Conservation (phyloP, 2,888 invertebrate genomes). For the Eumerus sabulonum region DNA sequence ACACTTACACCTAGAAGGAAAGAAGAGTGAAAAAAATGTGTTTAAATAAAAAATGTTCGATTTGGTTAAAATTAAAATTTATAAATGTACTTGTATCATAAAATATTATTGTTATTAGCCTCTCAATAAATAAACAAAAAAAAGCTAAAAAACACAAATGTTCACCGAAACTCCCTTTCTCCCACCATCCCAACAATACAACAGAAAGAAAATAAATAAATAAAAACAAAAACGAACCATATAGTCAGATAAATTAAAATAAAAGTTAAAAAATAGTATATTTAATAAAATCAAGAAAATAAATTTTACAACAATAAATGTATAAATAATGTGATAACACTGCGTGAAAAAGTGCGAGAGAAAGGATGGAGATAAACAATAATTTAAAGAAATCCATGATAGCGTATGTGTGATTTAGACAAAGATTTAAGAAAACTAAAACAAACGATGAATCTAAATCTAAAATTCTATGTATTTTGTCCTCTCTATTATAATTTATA, state of each 20-base stretch:
- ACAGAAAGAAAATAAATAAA: too few relatives aligned
- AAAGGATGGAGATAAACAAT: slow-evolving; percentile 39
- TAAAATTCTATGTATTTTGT: slow-evolving; percentile 32
- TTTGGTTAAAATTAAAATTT: too few relatives aligned
- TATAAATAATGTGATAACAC: slow-evolving; percentile 57
- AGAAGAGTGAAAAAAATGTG: too few relatives aligned
- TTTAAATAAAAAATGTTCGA: too few relatives aligned
- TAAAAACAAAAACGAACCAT: neutral
- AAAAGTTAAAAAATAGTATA: slow-evolving; percentile 23
- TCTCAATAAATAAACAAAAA: too few relatives aligned
- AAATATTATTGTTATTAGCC: too few relatives aligned
- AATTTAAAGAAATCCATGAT: slow-evolving; percentile 32
- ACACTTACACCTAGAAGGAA: too few relatives aligned
- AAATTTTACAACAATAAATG: slow-evolving; percentile 44
- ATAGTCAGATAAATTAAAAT: slow-evolving; percentile 1
- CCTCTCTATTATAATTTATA: slow-evolving; percentile 32
- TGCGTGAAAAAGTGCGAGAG: slow-evolving; percentile 31
- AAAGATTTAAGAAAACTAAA: neutral
- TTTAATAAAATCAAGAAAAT: slow-evolving; percentile 51
- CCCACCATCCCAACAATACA: too few relatives aligned
- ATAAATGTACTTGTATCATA: too few relatives aligned
- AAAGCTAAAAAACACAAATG: too few relatives aligned
- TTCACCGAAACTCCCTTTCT: too few relatives aligned
- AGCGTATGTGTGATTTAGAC: slow-evolving; percentile 40
- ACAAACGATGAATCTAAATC: slow-evolving; percentile 5